These are phyloP conservation scores for Ochlodes sylvanus DNA, from an alignment of 2,888 invertebrate species.

Conservation along the genomic window DNA sequence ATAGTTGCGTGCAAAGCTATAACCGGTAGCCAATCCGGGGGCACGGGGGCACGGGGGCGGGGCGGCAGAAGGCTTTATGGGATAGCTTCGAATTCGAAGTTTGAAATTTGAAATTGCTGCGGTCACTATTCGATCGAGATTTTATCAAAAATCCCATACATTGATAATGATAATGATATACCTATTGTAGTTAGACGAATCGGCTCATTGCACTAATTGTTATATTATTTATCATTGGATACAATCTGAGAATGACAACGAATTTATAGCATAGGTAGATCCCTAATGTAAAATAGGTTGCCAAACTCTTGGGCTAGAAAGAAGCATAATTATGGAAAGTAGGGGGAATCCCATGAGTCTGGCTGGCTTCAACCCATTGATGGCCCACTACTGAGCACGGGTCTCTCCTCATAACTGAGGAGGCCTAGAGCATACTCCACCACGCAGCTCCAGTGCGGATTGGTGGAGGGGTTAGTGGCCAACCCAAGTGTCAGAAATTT, in stretches of 20 bases:
- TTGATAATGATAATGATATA: slow-evolving; percentile 13
- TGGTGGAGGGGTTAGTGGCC: too few relatives aligned
- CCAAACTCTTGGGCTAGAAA: too few relatives aligned
- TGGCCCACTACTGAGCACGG: too few relatives aligned
- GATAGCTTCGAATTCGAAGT: slow-evolving; percentile 50
- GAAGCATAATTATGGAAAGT: too few relatives aligned
- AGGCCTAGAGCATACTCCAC: too few relatives aligned
- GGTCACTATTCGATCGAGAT: slow-evolving; percentile 26
- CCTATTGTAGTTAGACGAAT: slow-evolving; percentile 27
- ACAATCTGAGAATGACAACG: slow-evolving; percentile 6
- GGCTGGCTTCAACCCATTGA: too few relatives aligned
- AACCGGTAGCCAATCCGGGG: slow-evolving; percentile 75
- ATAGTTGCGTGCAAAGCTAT: slow-evolving; percentile 56
- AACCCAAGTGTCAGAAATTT: too few relatives aligned
- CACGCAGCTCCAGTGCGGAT: too few relatives aligned
- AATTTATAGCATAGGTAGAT: neutral
- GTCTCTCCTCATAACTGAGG: too few relatives aligned
- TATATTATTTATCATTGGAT: slow-evolving; percentile 4
- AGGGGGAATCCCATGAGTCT: too few relatives aligned
- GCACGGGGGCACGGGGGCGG: slow-evolving; percentile 71
- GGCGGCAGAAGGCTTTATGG: slow-evolving; percentile 47
- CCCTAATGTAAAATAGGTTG: too few relatives aligned
- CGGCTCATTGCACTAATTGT: slow-evolving; percentile 9
- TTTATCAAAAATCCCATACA: slow-evolving; percentile 22
- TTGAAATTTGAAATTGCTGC: slow-evolving; percentile 64